phyloP scores from a whole-genome alignment of 2,888 invertebrate species.

The Oscheius sp. region DNA sequence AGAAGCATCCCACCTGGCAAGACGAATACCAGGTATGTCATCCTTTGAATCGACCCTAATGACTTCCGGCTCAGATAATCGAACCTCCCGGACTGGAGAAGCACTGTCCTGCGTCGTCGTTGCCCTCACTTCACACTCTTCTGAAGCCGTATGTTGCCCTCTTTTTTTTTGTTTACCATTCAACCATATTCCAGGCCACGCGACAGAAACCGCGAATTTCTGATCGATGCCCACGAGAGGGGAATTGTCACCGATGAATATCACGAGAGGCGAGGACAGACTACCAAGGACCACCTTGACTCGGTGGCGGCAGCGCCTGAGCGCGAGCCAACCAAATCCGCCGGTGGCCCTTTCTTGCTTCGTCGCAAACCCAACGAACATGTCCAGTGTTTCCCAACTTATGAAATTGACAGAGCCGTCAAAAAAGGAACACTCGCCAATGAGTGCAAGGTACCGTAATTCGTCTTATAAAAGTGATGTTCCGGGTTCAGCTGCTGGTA shows the following conservation, averaged over 20 bases:
- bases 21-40: neutral
- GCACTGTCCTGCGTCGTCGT: constrained; percentile 56
- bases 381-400: constrained; percentile 60
- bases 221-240: constrained; percentile 59
- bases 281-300: constrained; percentile 17
- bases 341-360: constrained; percentile 55
- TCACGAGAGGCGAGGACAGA: constrained; percentile 39
- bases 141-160: neutral
- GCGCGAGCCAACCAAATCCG: constrained; percentile 47
- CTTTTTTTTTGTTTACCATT: too few relatives aligned
- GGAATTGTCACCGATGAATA: constrained; percentile 65
- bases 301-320: constrained; percentile 54
- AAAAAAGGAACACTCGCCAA: constrained; percentile 61
- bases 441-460: constrained; percentile 55
- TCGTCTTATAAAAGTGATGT: constrained; percentile 1
- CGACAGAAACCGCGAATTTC: constrained; percentile 54
- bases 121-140: neutral
- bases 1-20: constrained; percentile 23
- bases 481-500: constrained; percentile 47
- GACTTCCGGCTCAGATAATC: constrained; percentile 39
- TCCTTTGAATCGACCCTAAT: too few relatives aligned
- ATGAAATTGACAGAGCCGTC: constrained; percentile 68
- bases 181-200: constrained; percentile 38
- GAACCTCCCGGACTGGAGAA: constrained; percentile 61
- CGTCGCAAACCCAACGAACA: constrained; percentile 57